Base-by-base conservation (phyloP, 2,888 invertebrate genomes). In the Drosophila macrothrix region DNA sequence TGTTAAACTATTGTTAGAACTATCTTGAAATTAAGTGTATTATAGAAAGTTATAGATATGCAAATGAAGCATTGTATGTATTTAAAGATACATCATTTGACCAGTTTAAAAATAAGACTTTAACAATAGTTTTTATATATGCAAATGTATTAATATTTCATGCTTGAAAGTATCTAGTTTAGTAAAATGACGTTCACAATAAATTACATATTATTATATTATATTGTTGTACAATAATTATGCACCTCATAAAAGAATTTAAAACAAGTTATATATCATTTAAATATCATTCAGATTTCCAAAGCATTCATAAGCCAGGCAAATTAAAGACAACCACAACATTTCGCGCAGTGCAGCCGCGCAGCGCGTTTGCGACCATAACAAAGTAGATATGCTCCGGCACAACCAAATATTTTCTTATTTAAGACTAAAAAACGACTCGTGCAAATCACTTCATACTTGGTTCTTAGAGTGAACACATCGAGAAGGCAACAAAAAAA, bases 381-480 rank as follows among this genome's bases (percentile, higher is more conserved):
- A 83, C 91, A 91, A 90, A 88, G 90, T 91, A 88, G 90, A 86
- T 88, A 87, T 90, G 91, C 87, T 83, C 80, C 80, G 76, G 78
- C 90, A 83, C 86, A 88, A 80, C 91, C 90, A 84, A 91, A 85
- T 88, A 88, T 88, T 88, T 91, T 92, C 91, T 93, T 93, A 93
- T 93, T 93, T 93, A 93, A 93, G 93, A 91, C 93, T 91, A 92
- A 92, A 93, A 93, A 93, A 92, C 90, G 92, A 90, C 92, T 91
- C 90, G 93, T 88, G 92, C 93, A 93, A 93, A 93, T 93, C 93
- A 93, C 93, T 93, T 93, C 92, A 91, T 91, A 93, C 92, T 93
- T 92, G 93, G 92, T 93, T 93, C 93, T 93, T 91, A 92, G 92
- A 91, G 92, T 89, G 90, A 92, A 91, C 93, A 93, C 93, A 92